These are phyloP conservation scores for Xylophagus ater DNA, from an alignment of 2,888 invertebrate species.

Conservation along the genomic window DNA sequence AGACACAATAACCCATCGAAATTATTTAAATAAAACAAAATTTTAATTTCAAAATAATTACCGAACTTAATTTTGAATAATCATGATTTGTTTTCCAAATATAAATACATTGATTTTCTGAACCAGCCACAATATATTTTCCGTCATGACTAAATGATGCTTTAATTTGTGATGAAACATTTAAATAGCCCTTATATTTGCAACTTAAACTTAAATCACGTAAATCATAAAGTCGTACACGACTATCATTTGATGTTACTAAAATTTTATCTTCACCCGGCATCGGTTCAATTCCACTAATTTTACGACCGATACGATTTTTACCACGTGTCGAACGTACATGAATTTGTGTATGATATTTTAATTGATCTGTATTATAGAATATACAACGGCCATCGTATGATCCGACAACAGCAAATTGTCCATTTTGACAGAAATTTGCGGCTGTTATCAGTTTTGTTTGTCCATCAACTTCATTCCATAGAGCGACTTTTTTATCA, in stretches of 20 bases:
- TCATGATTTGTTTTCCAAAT: conserved; percentile 98
- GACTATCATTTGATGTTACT: conserved; percentile 95
- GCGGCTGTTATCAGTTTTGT: conserved; percentile 92
- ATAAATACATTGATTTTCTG: conserved; percentile 95
- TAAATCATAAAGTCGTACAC: conserved; percentile 90
- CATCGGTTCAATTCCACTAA: conserved; percentile 95
- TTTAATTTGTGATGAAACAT: conserved; percentile 93
- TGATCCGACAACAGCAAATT: conserved; percentile 95
- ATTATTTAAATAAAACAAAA: background rate
- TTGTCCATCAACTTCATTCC: conserved; percentile 95
- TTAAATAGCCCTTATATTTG: conserved; percentile 88
- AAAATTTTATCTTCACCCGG: conserved; percentile 90
- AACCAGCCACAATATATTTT: conserved; percentile 93
- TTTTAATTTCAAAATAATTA: conserved; percentile 25
- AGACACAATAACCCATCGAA: background rate
- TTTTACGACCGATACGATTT: conserved; percentile 88
- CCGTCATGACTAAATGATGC: conserved; percentile 97
- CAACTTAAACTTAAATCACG: conserved; percentile 89
- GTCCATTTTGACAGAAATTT: conserved; percentile 94
- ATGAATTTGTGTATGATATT: conserved; percentile 96
- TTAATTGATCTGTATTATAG: conserved; percentile 95
- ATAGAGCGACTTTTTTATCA: conserved; percentile 95
- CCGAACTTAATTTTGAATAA: conserved; percentile 86
- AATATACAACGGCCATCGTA: conserved; percentile 98
- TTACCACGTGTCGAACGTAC: conserved; percentile 92